These are phyloP conservation scores for Macrosiphum euphorbiae DNA, from an alignment of 2,888 invertebrate genomes.

Conservation along the genomic window DNA sequence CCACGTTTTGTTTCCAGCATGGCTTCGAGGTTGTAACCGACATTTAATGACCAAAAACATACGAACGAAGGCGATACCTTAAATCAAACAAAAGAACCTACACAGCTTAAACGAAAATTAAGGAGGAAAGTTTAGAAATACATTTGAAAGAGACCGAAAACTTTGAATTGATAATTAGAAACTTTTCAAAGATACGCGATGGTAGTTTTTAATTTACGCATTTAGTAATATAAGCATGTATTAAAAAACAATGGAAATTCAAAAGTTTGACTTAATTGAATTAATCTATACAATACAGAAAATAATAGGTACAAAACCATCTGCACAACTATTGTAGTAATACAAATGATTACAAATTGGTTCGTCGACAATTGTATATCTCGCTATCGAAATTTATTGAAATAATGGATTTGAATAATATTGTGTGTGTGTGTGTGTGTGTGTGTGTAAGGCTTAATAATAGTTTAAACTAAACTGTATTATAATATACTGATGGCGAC, in stretches of 20 bases:
- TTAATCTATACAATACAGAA: not conserved
- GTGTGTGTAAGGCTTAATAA: not conserved
- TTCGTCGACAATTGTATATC: not conserved
- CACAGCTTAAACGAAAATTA: slow-evolving; percentile 2
- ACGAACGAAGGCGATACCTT: not conserved
- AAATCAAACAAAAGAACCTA: slow-evolving; percentile 5
- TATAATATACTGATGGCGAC: not conserved
- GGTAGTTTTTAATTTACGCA: not conserved
- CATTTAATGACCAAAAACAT: slow-evolving; percentile 7
- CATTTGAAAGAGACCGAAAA: not conserved
- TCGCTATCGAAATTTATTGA: not conserved
- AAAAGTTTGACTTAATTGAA: not conserved
- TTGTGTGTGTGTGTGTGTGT: not conserved
- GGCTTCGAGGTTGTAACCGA: not conserved
- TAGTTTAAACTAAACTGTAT: not conserved
- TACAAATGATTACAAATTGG: not conserved
- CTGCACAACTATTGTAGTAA: no score
- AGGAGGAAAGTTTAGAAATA: slow-evolving; percentile 18
- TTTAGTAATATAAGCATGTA: not conserved
- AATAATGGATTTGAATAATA: not conserved
- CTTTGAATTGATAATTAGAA: slow-evolving; percentile 19
- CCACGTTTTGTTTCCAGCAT: not conserved
- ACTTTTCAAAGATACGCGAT: not conserved
- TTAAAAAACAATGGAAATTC: not conserved
- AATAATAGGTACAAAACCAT: not conserved